Evolutionary conservation across 2,888 invertebrate species (phyloP).

Genomic region (Camponotus fellah): DNA sequence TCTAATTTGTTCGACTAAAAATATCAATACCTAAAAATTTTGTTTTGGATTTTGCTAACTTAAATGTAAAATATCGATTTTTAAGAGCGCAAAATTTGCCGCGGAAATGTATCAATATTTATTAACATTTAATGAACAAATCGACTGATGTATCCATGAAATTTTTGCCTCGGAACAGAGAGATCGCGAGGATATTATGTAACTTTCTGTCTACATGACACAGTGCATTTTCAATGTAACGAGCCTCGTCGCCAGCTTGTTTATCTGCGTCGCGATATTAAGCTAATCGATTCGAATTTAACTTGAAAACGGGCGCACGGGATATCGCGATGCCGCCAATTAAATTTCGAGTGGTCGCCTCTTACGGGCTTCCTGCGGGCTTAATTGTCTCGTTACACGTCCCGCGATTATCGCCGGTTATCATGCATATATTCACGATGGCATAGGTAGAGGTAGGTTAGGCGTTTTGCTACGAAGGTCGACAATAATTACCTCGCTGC

Average conservation of each 20-base stretch:
- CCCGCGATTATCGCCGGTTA: conserved; percentile 59
- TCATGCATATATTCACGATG: conserved; percentile 24
- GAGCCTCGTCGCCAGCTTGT: neutral
- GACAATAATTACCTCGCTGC: conserved; percentile 42
- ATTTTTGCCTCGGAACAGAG: neutral
- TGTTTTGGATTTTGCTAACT: no score
- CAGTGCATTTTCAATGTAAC: neutral
- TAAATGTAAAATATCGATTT: neutral
- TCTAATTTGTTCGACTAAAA: neutral
- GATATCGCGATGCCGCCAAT: conserved; percentile 72
- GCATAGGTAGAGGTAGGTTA: conserved; percentile 47
- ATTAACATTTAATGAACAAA: neutral
- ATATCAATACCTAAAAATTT: neutral
- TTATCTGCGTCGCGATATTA: conserved; percentile 16
- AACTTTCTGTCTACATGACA: neutral
- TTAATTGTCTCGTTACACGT: conserved; percentile 77
- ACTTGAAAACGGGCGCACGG: conserved; percentile 60
- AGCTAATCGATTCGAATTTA: conserved; percentile 59
- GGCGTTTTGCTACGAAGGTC: conserved; percentile 72
- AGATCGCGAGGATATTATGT: neutral
- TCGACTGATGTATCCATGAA: neutral
- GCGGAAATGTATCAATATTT: neutral
- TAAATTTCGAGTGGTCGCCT: conserved; percentile 73
- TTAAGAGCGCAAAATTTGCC: neutral
- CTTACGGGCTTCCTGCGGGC: conserved; percentile 74